Base-by-base conservation (phyloP, 2,113 vertebrate species). In the Centropus unirufus region DNA sequence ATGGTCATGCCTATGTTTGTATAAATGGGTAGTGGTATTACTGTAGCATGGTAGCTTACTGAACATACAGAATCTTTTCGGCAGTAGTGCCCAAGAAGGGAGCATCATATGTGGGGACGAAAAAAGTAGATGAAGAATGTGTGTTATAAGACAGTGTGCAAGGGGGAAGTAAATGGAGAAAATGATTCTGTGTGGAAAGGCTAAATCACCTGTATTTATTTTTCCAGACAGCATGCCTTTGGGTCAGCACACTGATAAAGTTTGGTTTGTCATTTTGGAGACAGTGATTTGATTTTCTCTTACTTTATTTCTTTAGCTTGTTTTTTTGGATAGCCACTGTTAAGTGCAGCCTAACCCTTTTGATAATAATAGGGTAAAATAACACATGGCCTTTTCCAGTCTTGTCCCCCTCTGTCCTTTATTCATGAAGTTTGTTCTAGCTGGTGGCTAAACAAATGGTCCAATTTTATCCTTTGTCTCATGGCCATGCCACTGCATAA, bases 231-330 rank as follows among this genome's bases (percentile, higher is more conserved):
- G 44, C 9, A 19, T 72, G 76, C 57, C 62, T 93, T 72, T 86
- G 44, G 55, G 88, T 81, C 68, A 93, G 67, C 47, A 68, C 23
- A 24, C n/a, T 85, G 81, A 87, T 85, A n/a, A 92, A 85, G 42
- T 69, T 83, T 82, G 23, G 9, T 85, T 58, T 85, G 67, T 73
- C 54, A 40, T 92, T 92, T 62, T 94, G 55, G 70, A 91, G 78
- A 77, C 55, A 92, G n/a, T 80, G 40, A 94, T 94, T 91, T 83
- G 75, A 94, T 96, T 96, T 92, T 79, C 62, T 91, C 51, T 57
- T 69, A 26, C 23, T 89, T 93, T 74, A 80, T 90, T 88, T 91
- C 58, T 91, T 47, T 66, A 63, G 46, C 52, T 85, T 66, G 58
- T 67, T 74, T 90, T 92, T 92, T 79, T 22, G 83, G 51, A 73